These are phyloP conservation scores for Sycophaga agraensis DNA, from an alignment of 1,140 invertebrate genomes.

Conservation along the genomic window DNA sequence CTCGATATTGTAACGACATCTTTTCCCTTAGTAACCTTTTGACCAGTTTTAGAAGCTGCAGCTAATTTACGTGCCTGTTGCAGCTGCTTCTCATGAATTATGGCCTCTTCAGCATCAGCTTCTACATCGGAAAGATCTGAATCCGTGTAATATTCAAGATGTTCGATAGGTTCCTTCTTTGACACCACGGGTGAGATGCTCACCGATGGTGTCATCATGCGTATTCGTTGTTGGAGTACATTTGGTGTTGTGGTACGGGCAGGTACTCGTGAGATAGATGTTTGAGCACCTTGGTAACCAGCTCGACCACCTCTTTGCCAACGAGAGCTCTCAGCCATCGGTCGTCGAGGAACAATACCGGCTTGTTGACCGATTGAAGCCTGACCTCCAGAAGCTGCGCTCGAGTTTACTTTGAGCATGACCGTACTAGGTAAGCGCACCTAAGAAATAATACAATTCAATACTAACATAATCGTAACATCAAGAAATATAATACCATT, in stretches of 20 bases:
- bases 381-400: constrained; percentile 34
- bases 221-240: constrained; percentile 52
- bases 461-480: too few species aligned
- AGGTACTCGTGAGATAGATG: constrained; percentile 50
- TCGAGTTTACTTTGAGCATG: constrained; percentile 47
- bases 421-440: constrained; percentile 45
- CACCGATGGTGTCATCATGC: constrained; percentile 59
- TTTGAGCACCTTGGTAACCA: constrained; percentile 43
- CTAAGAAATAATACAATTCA: too few species aligned
- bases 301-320: constrained; percentile 43
- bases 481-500: too few species aligned
- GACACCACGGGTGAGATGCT: constrained; percentile 57
- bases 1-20: constrained; percentile 69
- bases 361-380: constrained; percentile 31
- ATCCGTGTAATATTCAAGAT: constrained; percentile 50
- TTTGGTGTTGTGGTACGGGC: constrained; percentile 34
- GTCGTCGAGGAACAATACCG: constrained; percentile 51
- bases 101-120: constrained; percentile 33
- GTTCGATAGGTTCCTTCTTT: constrained; percentile 52
- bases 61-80: constrained; percentile 43
- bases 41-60: constrained; percentile 44
- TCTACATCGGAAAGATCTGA: constrained; percentile 52
- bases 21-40: constrained; percentile 52
- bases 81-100: constrained; percentile 44
- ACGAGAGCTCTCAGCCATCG: constrained; percentile 30